A percentile compares a stretch with the other conserved stretches of the same genome.
phyloP scores from a whole-genome alignment of 2,888 invertebrate species.

The Drosophila anomelani region DNA sequence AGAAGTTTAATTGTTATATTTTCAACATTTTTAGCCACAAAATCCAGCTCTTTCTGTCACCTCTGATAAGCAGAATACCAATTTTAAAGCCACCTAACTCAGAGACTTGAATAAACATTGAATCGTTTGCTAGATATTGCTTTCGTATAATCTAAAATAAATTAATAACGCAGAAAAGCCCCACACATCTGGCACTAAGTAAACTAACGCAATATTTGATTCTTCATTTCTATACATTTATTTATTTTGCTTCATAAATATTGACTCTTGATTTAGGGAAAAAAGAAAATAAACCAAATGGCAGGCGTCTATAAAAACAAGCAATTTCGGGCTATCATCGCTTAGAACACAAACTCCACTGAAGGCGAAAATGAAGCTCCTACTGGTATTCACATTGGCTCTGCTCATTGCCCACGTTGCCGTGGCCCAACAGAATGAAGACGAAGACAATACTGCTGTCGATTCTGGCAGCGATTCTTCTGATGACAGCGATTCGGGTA shows the following conservation, averaged over 20 bases:
- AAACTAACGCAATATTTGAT: conserved; percentile 11
- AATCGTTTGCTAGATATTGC: neutral
- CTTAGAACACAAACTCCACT: conserved; percentile 2
- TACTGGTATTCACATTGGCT: conserved; percentile 26
- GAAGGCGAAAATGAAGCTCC: conserved; percentile 31
- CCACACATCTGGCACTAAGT: conserved; percentile 14
- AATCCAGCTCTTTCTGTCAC: too few species aligned
- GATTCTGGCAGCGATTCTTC: neutral
- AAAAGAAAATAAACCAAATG: neutral
- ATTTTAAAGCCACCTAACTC: neutral
- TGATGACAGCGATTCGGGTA: neutral
- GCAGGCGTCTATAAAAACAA: conserved; percentile 20
- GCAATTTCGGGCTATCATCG: neutral
- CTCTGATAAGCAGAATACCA: neutral
- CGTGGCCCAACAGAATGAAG: neutral
- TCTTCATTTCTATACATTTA: neutral
- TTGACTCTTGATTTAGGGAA: conserved; percentile 7
- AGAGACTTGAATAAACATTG: neutral
- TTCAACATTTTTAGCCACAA: neutral
- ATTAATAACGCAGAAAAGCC: conserved; percentile 11
- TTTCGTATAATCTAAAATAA: neutral
- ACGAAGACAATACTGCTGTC: neutral
- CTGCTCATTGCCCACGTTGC: conserved; percentile 14
- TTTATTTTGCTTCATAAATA: conserved; percentile 9
- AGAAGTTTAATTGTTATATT: neutral